Conservation (phyloP, 2,888 invertebrate species). For the Tholera decimalis region DNA sequence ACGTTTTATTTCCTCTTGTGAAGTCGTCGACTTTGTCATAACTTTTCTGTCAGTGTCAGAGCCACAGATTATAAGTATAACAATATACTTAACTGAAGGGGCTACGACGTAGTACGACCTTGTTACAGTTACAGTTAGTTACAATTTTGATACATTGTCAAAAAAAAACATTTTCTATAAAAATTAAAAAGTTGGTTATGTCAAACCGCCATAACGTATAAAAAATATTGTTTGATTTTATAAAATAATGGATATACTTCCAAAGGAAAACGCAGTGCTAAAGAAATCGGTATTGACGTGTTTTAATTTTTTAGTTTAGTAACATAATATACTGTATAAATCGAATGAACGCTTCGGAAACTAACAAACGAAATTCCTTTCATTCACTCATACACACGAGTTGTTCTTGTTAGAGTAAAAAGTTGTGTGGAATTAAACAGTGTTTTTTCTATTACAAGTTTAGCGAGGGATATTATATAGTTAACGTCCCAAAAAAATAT, state of each 20-base stretch:
- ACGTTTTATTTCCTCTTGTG: neutral
- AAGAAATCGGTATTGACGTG: constrained; percentile 56
- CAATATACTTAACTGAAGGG: neutral
- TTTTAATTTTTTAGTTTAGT: constrained; percentile 54
- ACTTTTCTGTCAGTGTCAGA: neutral
- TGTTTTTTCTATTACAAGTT: constrained; percentile 60
- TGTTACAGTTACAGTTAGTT: neutral
- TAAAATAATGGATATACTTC: constrained; percentile 59
- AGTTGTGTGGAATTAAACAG: constrained; percentile 64
- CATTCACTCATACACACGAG: constrained; percentile 77
- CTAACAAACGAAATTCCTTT: constrained; percentile 59
- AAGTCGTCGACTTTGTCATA: neutral
- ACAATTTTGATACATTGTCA: constrained; percentile 14
- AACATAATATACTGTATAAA: constrained; percentile 26
- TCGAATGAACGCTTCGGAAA: constrained; percentile 67
- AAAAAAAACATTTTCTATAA: constrained; percentile 46
- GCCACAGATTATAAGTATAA: constrained; percentile 10
- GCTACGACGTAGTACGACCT: neutral
- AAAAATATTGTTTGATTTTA: constrained; percentile 51
- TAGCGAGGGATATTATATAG: constrained; percentile 57
- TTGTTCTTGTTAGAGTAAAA: constrained; percentile 72
- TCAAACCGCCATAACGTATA: constrained; percentile 44
- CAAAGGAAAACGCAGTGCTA: constrained; percentile 51
- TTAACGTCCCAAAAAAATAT: constrained; percentile 62
- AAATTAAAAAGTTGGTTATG: constrained; percentile 56